A percentile compares a stretch with the other conserved stretches of the same genome.
phyloP scores from a whole-genome alignment of 2,113 vertebrate genomes.

The Phaethon lepturus region DNA sequence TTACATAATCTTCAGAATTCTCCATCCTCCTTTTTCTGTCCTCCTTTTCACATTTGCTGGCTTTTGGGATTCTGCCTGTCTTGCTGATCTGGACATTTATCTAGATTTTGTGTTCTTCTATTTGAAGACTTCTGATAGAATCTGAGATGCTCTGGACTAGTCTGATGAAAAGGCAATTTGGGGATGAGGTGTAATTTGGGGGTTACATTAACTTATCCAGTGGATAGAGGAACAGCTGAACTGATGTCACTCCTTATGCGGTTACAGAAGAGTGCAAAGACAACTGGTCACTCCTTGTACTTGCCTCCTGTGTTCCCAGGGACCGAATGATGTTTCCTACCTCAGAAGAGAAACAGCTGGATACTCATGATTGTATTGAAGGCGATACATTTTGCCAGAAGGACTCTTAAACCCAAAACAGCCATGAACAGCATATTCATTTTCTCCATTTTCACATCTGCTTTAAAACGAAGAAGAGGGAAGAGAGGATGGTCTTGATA shows the following conservation, averaged over 20 bases:
- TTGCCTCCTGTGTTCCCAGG: not conserved
- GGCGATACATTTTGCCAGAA: slow-evolving; percentile 82
- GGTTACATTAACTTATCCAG: not conserved
- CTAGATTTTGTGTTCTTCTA: not conserved
- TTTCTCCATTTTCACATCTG: not conserved
- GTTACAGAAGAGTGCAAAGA: not conserved
- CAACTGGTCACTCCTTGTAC: not conserved
- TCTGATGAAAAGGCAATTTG: not conserved
- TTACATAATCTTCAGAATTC: not conserved
- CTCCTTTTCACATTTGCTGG: not conserved
- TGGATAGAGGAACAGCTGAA: not conserved
- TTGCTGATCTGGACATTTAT: not conserved
- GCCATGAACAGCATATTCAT: slow-evolving; percentile 73
- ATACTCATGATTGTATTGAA: slow-evolving; percentile 81
- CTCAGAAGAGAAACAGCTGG: slow-evolving; percentile 61
- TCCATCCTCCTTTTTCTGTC: not conserved
- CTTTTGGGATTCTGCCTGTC: not conserved
- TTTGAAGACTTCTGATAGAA: not conserved
- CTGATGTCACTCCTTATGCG: not conserved
- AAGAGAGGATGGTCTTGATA: not conserved
- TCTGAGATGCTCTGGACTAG: not conserved
- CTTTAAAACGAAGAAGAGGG: not conserved
- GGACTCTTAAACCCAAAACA: slow-evolving; percentile 78
- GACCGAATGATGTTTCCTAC: not conserved
- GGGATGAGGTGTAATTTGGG: not conserved